Conservation (phyloP, 2,888 invertebrate species). For the Latrodectus elegans region DNA sequence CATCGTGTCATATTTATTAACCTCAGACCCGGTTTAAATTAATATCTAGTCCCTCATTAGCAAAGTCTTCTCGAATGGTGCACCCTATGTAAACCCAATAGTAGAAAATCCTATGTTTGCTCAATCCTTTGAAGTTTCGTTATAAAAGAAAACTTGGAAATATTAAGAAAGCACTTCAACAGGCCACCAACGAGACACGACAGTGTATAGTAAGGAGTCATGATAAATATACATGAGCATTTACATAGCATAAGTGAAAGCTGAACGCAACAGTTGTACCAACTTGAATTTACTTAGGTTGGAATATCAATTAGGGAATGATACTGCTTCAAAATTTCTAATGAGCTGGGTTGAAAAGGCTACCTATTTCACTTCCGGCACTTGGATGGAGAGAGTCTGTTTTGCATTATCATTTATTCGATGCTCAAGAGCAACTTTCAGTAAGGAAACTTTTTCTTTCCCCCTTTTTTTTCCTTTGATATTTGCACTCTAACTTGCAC, state of each 20-base stretch:
- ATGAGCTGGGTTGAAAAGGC: conserved; percentile 61
- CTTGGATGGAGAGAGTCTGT: conserved; percentile 14
- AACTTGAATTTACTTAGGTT: conserved; percentile 62
- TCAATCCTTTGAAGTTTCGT: conserved; percentile 60
- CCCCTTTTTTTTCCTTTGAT: conserved; percentile 33
- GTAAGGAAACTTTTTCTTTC: neutral
- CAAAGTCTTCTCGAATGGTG: conserved; percentile 9
- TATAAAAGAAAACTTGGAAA: conserved; percentile 52
- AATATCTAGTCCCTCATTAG: conserved; percentile 52
- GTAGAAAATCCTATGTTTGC: conserved; percentile 55
- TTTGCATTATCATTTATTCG: conserved; percentile 41
- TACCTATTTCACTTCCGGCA: conserved; percentile 49
- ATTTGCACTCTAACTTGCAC: conserved; percentile 36
- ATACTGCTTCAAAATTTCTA: conserved; percentile 56
- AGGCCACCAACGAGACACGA: conserved; percentile 55
- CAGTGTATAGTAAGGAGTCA: conserved; percentile 57
- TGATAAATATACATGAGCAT: conserved; percentile 68
- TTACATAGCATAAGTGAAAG: conserved; percentile 62
- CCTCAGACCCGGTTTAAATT: conserved; percentile 37
- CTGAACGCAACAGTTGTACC: conserved; percentile 54
- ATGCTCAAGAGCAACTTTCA: neutral
- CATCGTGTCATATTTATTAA: neutral
- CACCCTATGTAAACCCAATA: conserved; percentile 38
- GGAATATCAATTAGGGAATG: conserved; percentile 62
- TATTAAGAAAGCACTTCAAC: conserved; percentile 51